A percentile compares a stretch with the other conserved stretches of the same genome.
These are phyloP conservation scores for Rhinopomastus cyanomelas DNA, from an alignment of 2,113 vertebrate species.

Conservation along the genomic window DNA sequence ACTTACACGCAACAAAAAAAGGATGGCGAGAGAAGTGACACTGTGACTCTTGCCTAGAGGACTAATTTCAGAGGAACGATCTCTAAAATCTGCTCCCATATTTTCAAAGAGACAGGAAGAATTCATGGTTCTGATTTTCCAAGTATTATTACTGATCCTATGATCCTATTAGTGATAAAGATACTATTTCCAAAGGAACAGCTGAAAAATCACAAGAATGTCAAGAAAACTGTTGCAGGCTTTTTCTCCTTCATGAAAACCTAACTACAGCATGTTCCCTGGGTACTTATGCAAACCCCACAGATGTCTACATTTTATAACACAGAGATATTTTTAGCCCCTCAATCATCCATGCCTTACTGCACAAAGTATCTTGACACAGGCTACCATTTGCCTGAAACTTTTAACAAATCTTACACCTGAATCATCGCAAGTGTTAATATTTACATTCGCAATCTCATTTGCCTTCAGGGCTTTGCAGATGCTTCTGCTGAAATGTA, in stretches of 20 bases:
- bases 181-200: neutral
- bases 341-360: neutral
- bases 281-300: neutral
- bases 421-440: neutral
- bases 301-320: neutral
- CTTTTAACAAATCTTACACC: neutral
- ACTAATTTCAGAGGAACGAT: neutral
- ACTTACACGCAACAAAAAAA: neutral
- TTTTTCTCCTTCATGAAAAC: neutral
- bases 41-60: neutral
- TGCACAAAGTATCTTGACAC: neutral
- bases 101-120: neutral
- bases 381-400: neutral
- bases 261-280: neutral
- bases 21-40: neutral
- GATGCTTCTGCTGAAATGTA: neutral
- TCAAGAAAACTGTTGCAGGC: neutral
- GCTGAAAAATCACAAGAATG: neutral
- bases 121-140: neutral
- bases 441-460: neutral
- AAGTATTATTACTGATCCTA: neutral
- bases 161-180: neutral
- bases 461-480: neutral
- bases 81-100: neutral
- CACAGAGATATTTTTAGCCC: neutral